Evolutionary conservation across 2,888 invertebrate genomes (phyloP).

Genomic region (Archaeoteleia sp.): DNA sequence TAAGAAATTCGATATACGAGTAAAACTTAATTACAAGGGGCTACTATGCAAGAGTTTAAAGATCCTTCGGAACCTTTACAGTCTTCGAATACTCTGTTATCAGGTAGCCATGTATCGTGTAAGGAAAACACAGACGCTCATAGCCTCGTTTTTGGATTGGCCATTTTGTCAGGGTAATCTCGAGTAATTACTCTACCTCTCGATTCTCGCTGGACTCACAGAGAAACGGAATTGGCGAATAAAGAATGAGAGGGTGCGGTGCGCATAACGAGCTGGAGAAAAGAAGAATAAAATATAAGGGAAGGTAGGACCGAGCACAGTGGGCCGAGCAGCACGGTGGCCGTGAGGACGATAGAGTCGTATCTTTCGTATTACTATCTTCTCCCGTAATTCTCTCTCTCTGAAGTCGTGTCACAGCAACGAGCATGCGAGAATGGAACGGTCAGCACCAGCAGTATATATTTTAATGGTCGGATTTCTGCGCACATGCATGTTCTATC

Average conservation of each 20-base stretch:
- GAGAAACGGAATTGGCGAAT: slow-evolving; percentile 51
- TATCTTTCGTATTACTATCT: slow-evolving; percentile 70
- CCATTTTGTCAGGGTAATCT: slow-evolving; percentile 30
- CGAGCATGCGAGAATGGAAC: slow-evolving; percentile 63
- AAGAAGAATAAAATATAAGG: slow-evolving; percentile 13
- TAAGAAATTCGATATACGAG: slow-evolving; percentile 18
- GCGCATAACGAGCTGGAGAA: slow-evolving; percentile 30
- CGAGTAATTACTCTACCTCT: slow-evolving; percentile 34
- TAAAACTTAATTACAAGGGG: slow-evolving; percentile 30
- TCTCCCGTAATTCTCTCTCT: slow-evolving; percentile 67
- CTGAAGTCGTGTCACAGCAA: slow-evolving; percentile 61
- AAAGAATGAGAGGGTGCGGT: slow-evolving; percentile 29
- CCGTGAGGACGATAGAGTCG: slow-evolving; percentile 64
- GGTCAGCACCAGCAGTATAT: slow-evolving; percentile 65
- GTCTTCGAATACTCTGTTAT: slow-evolving; percentile 12
- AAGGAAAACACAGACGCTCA: slow-evolving; percentile 21
- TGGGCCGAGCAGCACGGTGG: slow-evolving; percentile 55
- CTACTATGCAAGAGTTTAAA: slow-evolving; percentile 3
- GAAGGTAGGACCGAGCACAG: slow-evolving; percentile 4
- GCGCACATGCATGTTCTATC: slow-evolving; percentile 61
- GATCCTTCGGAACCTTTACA: neutral
- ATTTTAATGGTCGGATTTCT: slow-evolving; percentile 69
- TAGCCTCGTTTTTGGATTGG: slow-evolving; percentile 27
- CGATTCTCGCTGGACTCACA: slow-evolving; percentile 31
- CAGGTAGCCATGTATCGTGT: slow-evolving; percentile 1